Percentiles rank a stretch among this genome's conserved stretches.
Evolutionary conservation across 1,140 invertebrate genomes (phyloP).

Genomic region (Cherax destructor): DNA sequence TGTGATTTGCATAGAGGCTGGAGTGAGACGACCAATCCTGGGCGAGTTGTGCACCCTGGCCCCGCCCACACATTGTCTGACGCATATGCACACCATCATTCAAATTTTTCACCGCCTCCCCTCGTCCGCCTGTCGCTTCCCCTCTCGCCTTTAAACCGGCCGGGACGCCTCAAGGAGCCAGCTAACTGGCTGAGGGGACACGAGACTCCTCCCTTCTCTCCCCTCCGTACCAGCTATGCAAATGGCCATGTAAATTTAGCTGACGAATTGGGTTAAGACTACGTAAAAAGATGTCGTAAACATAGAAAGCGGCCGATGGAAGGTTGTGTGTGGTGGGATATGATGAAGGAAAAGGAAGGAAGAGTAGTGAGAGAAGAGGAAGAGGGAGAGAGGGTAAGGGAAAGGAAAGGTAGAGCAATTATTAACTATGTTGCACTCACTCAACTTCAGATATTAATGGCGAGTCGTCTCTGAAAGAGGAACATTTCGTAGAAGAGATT

Average conservation of each 20-base stretch:
- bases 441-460: no score
- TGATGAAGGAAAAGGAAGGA: background rate
- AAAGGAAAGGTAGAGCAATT: no score
- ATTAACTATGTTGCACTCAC: no score
- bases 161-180: constrained; percentile 20
- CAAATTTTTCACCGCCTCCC: constrained; percentile 49
- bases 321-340: background rate
- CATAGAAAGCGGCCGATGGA: background rate
- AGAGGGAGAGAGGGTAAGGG: background rate
- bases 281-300: background rate
- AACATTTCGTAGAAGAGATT: no score
- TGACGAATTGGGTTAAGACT: background rate
- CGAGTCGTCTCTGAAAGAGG: no score
- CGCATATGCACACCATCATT: constrained; percentile 47
- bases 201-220: constrained; percentile 31
- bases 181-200: constrained; percentile 40
- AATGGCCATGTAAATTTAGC: constrained; percentile 38
- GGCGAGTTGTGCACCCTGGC: background rate
- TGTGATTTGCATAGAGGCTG: constrained; percentile 38
- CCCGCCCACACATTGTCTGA: constrained; percentile 40
- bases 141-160: constrained; percentile 48
- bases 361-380: background rate
- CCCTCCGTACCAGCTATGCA: constrained; percentile 12
- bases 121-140: constrained; percentile 24
- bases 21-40: background rate